Evolutionary conservation across 1,140 invertebrate species (phyloP).

Genomic region (Odontomachus brunneus): DNA sequence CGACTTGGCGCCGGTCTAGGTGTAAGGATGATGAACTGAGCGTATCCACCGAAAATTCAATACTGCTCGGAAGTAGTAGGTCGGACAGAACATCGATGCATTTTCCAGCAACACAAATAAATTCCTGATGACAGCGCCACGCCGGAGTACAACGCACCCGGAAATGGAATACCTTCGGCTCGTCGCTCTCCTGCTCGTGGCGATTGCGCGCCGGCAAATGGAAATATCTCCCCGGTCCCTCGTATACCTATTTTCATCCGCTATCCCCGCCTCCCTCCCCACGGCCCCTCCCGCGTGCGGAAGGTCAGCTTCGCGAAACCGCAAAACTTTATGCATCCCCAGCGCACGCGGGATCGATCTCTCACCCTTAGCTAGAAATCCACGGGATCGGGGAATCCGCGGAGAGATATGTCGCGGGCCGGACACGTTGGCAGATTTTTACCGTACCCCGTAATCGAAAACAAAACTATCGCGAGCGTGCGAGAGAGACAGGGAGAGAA

Average conservation of each 20-base stretch:
- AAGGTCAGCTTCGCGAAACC: constrained; percentile 55
- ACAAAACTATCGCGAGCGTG: neutral
- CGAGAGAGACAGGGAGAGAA: neutral
- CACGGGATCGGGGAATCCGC: constrained; percentile 24
- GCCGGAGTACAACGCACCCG: constrained; percentile 56
- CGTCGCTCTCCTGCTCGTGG: constrained; percentile 56
- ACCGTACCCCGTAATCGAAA: neutral
- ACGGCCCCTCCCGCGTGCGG: neutral
- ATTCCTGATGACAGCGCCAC: constrained; percentile 56
- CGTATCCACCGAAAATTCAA: constrained; percentile 29
- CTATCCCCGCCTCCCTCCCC: neutral
- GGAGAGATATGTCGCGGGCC: constrained; percentile 30
- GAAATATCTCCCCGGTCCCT: constrained; percentile 60
- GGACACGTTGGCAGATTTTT: neutral
- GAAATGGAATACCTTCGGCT: constrained; percentile 64
- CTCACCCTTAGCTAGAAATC: constrained; percentile 29
- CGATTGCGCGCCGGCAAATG: constrained; percentile 65
- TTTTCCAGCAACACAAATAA: constrained; percentile 70
- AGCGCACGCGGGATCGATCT: constrained; percentile 43
- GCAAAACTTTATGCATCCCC: constrained; percentile 37
- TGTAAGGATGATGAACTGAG: constrained; percentile 36
- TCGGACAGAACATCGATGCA: constrained; percentile 44
- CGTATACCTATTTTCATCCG: constrained; percentile 16
- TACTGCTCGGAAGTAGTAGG: constrained; percentile 37
- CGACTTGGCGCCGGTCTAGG: neutral